Conservation (phyloP, 92 coral and sea anemone genomes). For the Epizoanthus ramosus region DNA sequence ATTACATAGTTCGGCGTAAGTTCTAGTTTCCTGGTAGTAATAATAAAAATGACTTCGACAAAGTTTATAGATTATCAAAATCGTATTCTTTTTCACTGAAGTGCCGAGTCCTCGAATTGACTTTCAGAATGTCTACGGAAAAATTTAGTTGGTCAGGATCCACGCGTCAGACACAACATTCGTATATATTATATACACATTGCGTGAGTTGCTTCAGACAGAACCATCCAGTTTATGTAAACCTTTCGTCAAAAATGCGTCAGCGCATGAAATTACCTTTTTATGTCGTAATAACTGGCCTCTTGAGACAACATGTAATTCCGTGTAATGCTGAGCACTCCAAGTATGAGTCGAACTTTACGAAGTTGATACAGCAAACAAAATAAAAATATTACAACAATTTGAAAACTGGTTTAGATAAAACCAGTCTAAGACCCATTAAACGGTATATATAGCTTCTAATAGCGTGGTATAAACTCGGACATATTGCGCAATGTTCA, state of each 20-base stretch:
- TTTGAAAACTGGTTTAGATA: not conserved
- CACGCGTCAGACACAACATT: not conserved
- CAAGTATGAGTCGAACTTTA: conserved; percentile 4
- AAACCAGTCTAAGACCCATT: too few relatives aligned
- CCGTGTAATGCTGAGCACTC: not conserved
- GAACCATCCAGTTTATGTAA: too few relatives aligned
- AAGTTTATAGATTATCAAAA: not conserved
- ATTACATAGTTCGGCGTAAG: conserved; percentile 18
- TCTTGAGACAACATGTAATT: not conserved
- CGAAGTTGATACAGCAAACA: not conserved
- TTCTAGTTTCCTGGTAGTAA: not conserved
- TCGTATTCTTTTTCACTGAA: not conserved
- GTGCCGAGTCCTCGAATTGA: not conserved
- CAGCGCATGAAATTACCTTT: conserved; percentile 27
- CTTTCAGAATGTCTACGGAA: too few relatives aligned
- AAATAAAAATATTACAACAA: not conserved
- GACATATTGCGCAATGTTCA: too few relatives aligned
- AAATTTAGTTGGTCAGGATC: too few relatives aligned
- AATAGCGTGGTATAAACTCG: too few relatives aligned
- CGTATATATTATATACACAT: not conserved
- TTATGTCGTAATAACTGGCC: conserved; percentile 1
- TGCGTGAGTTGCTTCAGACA: conserved; percentile 30
- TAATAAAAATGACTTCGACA: not conserved
- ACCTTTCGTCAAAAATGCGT: conserved; percentile 11
- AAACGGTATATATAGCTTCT: too few relatives aligned